These are phyloP conservation scores for Eubucco bourcierii DNA, from an alignment of 2,113 vertebrate genomes.

Conservation along the genomic window DNA sequence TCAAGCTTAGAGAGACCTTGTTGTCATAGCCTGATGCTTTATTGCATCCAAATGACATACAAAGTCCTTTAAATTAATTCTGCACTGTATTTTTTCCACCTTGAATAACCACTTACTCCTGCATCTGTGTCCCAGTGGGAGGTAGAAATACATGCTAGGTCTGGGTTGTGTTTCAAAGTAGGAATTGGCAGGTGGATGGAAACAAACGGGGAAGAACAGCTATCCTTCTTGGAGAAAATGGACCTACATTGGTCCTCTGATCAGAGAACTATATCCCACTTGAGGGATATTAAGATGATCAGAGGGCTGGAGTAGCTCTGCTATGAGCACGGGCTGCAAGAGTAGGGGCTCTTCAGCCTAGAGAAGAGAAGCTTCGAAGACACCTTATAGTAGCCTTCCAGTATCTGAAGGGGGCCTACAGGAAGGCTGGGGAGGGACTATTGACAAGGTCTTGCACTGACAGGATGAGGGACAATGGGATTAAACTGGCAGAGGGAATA, in stretches of 20 bases:
- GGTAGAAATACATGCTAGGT: not conserved
- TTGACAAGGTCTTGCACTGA: too few relatives aligned
- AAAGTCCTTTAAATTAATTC: not conserved
- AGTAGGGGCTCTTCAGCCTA: too few relatives aligned
- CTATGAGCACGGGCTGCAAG: too few relatives aligned
- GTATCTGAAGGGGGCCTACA: too few relatives aligned
- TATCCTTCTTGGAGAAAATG: not conserved
- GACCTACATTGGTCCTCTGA: not conserved
- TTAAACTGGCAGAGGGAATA: too few relatives aligned
- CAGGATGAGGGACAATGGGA: too few relatives aligned
- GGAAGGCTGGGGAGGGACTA: too few relatives aligned
- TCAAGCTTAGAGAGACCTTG: not conserved
- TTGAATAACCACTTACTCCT: not conserved
- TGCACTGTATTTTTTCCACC: not conserved
- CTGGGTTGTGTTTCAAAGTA: not conserved
- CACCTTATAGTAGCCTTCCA: too few relatives aligned
- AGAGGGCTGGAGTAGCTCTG: too few relatives aligned
- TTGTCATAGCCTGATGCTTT: not conserved
- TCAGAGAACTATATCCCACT: not conserved
- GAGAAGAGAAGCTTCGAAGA: too few relatives aligned
- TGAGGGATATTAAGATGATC: not conserved
- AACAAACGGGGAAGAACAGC: not conserved
- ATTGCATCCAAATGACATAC: not conserved
- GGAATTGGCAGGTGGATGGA: not conserved
- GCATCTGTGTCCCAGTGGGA: not conserved